Evolutionary conservation across 2,888 invertebrate genomes (phyloP).

Genomic region (Dasypolia templi): DNA sequence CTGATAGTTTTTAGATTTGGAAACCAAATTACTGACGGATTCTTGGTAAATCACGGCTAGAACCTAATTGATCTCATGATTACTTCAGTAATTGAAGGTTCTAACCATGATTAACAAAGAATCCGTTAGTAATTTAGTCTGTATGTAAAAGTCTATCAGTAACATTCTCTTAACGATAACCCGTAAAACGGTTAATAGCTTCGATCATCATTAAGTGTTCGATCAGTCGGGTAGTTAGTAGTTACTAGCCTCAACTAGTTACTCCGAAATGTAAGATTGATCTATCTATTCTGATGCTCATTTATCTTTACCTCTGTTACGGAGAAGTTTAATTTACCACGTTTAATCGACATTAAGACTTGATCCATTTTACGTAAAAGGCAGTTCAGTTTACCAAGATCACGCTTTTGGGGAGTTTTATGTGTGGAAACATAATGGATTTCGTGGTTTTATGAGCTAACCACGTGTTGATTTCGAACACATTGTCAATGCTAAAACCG

Average conservation of each 20-base stretch:
- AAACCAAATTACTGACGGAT: not conserved
- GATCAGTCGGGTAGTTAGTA: slow-evolving; percentile 58
- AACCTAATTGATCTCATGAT: slow-evolving; percentile 27
- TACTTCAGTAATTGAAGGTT: slow-evolving; percentile 46
- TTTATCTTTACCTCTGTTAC: slow-evolving; percentile 50
- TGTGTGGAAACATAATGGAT: not conserved
- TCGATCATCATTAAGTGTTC: slow-evolving; percentile 70
- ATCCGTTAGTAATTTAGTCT: slow-evolving; percentile 45
- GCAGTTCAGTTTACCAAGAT: slow-evolving; percentile 4
- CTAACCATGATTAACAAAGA: slow-evolving; percentile 50
- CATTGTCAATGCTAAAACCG: not conserved
- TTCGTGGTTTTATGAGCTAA: not conserved
- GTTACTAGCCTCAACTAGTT: slow-evolving; percentile 54
- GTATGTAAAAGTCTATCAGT: slow-evolving; percentile 62
- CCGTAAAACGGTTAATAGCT: slow-evolving; percentile 61
- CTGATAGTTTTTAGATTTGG: not conserved
- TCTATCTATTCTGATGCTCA: slow-evolving; percentile 52
- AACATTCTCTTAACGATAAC: slow-evolving; percentile 66
- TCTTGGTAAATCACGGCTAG: not conserved
- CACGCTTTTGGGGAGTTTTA: not conserved
- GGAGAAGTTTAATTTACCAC: slow-evolving; percentile 26
- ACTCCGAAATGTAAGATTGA: slow-evolving; percentile 56
- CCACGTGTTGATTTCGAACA: not conserved
- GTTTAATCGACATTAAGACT: slow-evolving; percentile 19
- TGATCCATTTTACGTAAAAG: slow-evolving; percentile 10